Percentiles rank a stretch among this genome's conserved stretches.
These are phyloP conservation scores for Petromus typicus DNA, from an alignment of 2,113 vertebrate species.

Conservation along the genomic window DNA sequence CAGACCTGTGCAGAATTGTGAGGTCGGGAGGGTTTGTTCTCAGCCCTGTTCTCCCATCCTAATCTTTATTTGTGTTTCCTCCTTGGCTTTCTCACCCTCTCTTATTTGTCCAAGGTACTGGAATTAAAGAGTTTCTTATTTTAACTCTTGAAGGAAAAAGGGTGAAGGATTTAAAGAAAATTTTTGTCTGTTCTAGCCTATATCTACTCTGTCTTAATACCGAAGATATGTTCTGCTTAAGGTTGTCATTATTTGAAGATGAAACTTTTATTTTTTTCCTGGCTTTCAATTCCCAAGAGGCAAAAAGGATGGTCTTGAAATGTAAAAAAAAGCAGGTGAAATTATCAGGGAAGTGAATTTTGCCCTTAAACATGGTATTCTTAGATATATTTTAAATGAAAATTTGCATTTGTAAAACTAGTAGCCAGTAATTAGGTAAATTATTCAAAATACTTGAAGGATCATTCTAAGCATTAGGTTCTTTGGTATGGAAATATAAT, in stretches of 20 bases:
- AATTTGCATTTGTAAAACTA: not conserved
- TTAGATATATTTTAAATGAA: not conserved
- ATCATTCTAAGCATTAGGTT: conserved; percentile 1
- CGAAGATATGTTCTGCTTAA: not conserved
- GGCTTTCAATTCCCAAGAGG: not conserved
- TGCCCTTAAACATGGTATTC: not conserved
- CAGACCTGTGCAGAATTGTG: not conserved
- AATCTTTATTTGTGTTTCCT: not conserved
- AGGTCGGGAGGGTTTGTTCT: not conserved
- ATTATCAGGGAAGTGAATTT: not conserved
- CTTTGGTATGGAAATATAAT: not conserved
- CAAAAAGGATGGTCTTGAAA: not conserved
- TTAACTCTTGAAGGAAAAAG: not conserved
- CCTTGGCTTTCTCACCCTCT: not conserved
- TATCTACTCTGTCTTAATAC: not conserved
- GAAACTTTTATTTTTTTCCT: conserved; percentile 15
- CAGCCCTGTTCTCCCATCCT: not conserved
- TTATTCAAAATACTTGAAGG: conserved; percentile 20
- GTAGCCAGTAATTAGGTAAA: not conserved
- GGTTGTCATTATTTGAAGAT: not conserved
- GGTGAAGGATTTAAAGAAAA: not conserved
- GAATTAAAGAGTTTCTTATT: not conserved
- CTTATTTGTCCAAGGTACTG: not conserved
- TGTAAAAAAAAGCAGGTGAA: not conserved
- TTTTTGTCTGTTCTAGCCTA: not conserved